These are phyloP conservation scores for Micoletzkya japonica DNA, from an alignment of 2,888 invertebrate species.

Conservation along the genomic window DNA sequence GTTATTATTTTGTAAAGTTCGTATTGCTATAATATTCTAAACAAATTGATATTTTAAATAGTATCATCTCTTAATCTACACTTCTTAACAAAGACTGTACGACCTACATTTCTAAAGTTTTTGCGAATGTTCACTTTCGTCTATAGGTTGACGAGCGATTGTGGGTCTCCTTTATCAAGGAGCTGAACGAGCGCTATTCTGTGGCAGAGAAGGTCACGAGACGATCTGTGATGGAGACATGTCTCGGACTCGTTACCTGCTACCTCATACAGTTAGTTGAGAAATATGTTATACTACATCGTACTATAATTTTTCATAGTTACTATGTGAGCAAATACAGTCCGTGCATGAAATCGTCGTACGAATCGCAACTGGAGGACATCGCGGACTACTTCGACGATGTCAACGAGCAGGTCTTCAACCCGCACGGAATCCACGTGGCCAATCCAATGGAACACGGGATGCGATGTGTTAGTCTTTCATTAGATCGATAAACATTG, in stretches of 20 bases:
- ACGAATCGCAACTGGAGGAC: constrained; percentile 26
- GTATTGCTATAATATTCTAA: neutral
- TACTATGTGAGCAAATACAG: constrained; percentile 18
- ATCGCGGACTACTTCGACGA: constrained; percentile 28
- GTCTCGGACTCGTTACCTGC: constrained; percentile 25
- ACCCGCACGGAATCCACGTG: constrained; percentile 15
- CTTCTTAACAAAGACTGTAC: too few relatives aligned
- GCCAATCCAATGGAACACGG: constrained; percentile 28
- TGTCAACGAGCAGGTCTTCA: constrained; percentile 24
- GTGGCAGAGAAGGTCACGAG: constrained; percentile 14
- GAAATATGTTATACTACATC: neutral
- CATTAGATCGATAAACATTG: too few relatives aligned
- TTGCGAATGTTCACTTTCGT: too few relatives aligned
- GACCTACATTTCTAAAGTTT: too few relatives aligned
- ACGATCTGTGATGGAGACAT: constrained; percentile 25
- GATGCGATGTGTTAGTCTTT: constrained; percentile 18
- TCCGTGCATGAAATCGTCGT: constrained; percentile 23
- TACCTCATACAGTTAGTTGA: constrained; percentile 14
- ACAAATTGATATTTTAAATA: neutral
- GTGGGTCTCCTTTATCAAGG: constrained; percentile 26
- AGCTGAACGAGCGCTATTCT: constrained; percentile 15
- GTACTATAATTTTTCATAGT: neutral
- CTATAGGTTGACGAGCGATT: constrained; percentile 21
- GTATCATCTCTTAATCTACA: too few relatives aligned
- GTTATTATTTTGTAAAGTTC: neutral